These are phyloP conservation scores for Phenacoccus solenopsis DNA, from an alignment of 1,140 invertebrate genomes.

Conservation along the genomic window DNA sequence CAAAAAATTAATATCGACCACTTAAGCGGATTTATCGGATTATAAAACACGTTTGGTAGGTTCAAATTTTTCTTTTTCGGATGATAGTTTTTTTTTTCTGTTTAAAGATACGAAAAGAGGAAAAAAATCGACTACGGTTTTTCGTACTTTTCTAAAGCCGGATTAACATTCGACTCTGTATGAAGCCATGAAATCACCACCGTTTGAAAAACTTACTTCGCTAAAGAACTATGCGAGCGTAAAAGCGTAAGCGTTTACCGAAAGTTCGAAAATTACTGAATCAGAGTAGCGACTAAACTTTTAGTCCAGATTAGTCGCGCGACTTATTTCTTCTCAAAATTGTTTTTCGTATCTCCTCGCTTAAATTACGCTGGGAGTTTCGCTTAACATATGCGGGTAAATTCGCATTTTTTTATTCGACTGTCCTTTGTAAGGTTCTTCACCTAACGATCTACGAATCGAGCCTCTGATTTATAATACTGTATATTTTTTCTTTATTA, in stretches of 20 bases:
- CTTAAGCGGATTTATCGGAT: too few relatives aligned
- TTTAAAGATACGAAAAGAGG: too few relatives aligned
- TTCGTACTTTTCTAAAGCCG: neutral
- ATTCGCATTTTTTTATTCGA: neutral
- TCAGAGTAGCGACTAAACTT: neutral
- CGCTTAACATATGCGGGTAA: neutral
- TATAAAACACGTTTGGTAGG: too few relatives aligned
- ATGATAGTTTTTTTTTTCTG: too few relatives aligned
- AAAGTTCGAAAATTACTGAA: constrained; percentile 2
- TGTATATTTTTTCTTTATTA: too few relatives aligned
- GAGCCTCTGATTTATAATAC: neutral
- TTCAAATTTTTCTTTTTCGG: too few relatives aligned
- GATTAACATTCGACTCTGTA: neutral
- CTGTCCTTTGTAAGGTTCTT: neutral
- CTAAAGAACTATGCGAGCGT: neutral
- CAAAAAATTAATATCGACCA: too few relatives aligned
- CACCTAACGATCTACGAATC: neutral
- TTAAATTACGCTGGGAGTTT: neutral
- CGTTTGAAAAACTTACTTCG: neutral
- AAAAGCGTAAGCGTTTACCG: neutral
- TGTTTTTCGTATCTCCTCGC: neutral
- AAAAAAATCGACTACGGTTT: neutral
- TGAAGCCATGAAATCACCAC: neutral
- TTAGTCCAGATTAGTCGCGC: neutral
- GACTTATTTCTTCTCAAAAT: neutral